Evolutionary conservation across 1,140 invertebrate genomes (phyloP), one percentile per base, ranked within the genome.

Genomic region (Euura saliciscinereae): DNA sequence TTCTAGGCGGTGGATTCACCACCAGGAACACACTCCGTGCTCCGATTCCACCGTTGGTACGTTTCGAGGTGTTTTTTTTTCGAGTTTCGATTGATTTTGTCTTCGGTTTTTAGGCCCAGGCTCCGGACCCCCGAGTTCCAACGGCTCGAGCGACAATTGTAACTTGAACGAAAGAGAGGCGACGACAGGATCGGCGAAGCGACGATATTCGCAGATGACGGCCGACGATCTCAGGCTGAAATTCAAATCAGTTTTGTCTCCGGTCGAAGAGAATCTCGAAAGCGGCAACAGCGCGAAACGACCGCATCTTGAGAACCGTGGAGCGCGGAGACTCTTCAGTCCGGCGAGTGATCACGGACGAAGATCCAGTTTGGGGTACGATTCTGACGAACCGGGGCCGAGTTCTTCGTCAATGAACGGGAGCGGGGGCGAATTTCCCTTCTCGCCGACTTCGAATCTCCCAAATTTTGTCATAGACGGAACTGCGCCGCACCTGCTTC

Each of bases 401-500:
- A 81, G 80, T 65, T 79, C 81, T 10, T 80, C 77, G 0, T 77
- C 65, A 13, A 74, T 75, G 66, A 70, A 71, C n/a, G 73, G 78
- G 6, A 42, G 8, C 51, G 72, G 65, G 4, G 67, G 68, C 44
- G 70, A 71, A 65, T 71, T 69, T 66, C 65, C 74, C 80, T 91
- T 83, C 66, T 93, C 92, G 0, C 93, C 93, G 0, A 95, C 93
- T 0, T 87, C 89, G 4, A 93, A 95, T 84, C 84, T 96, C 43
- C 95, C 95, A 0, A 94, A 95, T 84, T 95, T 90, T 75, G 93
- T 94, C 0, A 75, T 93, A 3, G 91, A 94, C 76, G 94, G 94
- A 1, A 91, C 90, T 42, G 94, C 94, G 0, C 94, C 94, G 0
- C 94, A 94, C 80, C 84, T 94, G 68, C 86, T 90, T 42, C 84